Evolutionary conservation across 23 tunicate species (phyloP).

Genomic region (Diplosoma virens): DNA sequence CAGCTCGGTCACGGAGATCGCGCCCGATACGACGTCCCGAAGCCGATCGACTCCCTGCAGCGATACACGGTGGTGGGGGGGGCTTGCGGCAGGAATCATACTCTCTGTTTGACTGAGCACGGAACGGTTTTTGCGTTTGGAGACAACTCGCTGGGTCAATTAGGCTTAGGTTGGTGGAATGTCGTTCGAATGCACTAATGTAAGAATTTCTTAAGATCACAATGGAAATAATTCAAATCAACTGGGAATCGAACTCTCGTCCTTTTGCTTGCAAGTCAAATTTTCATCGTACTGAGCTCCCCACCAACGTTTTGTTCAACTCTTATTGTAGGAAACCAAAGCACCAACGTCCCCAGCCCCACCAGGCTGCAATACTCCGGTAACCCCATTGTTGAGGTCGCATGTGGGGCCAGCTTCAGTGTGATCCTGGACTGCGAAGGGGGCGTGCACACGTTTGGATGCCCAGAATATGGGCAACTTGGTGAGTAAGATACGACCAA

Average conservation of each 20-base stretch:
- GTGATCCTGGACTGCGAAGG: constrained; percentile 84
- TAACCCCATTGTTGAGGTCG: constrained; percentile 61
- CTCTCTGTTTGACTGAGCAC: constrained; percentile 72
- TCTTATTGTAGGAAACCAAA: constrained; percentile 49
- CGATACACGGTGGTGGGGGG: constrained; percentile 65
- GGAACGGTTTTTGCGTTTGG: constrained; percentile 87
- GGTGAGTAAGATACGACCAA: no score
- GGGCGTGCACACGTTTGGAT: constrained; percentile 74
- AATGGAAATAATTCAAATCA: no score
- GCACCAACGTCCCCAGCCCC: constrained; percentile 74
- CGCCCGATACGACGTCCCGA: constrained; percentile 72
- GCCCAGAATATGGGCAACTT: constrained; percentile 92
- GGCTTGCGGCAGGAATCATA: constrained; percentile 73
- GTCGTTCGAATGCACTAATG: neutral
- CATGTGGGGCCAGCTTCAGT: constrained; percentile 84
- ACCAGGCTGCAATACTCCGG: constrained; percentile 51
- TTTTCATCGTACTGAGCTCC: no score
- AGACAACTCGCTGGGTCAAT: constrained; percentile 84
- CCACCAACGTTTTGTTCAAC: no score
- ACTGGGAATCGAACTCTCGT: no score
- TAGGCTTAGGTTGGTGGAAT: constrained; percentile 65
- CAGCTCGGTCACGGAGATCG: constrained; percentile 94
- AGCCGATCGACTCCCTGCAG: constrained; percentile 58
- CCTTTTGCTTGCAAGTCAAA: no score
- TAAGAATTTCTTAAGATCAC: no score